Base-by-base conservation (phyloP, 2,113 vertebrate genomes). In the Panthera uncia region DNA sequence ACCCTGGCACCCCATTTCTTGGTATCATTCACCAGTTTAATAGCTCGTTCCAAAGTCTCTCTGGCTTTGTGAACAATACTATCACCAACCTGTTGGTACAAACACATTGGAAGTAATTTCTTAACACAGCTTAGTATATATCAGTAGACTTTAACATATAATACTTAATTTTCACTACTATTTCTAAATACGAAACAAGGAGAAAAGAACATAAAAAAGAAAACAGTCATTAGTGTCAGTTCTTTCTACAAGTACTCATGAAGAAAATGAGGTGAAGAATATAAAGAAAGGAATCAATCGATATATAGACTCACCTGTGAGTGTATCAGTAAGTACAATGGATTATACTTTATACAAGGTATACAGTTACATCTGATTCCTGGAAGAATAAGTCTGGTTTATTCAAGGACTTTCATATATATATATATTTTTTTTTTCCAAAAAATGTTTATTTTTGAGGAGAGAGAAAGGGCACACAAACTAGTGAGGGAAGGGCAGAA, bases 51-150 rank as follows among this genome's bases (percentile, higher is more conserved):
- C 98, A 99, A 98, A 2, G 99, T 99, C 98, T 99, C 99, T 98
- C 99, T 99, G 98, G 99, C 99, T 99, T 99, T 99, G 99, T 99
- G 99, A 82, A 99, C 99, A 98, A 99, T 99, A 97, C 99, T 99
- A 97, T 99, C 99, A 10, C 99, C 99, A 84, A 99, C 98, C 99
- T 99, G 98, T 74, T 94, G 96, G 86, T 71, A 84, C 69, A 98
- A 98, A 97, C 2, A 98, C 33, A 98, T 3, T 86, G 38, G 88
- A 95, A 97, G 95, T 84, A 89, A 92, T 81, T 96, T 86, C 7
- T 84, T 95, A 97, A 88, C 23, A 74, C 8, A 69, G 41, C 11
- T 95, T 27, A 95, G 50, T 93, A 27, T 69, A 79, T 73, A 78
- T 76, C 45, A 95, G 36, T 52, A 89, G 3, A 78, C 41, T 96